These are phyloP conservation scores for Apodemia hepburni DNA, from an alignment of 2,888 invertebrate species.

Conservation along the genomic window DNA sequence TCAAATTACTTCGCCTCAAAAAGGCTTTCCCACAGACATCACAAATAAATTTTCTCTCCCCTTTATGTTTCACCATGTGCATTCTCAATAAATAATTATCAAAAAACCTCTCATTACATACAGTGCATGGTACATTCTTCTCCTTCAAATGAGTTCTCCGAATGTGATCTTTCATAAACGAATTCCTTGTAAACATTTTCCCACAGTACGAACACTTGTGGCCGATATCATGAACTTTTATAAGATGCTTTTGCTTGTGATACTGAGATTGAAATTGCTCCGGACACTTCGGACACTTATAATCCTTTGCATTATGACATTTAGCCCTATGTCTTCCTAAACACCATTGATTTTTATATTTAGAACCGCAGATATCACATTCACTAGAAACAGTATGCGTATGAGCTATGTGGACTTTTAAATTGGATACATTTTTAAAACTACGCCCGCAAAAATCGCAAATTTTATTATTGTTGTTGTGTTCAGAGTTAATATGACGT, in stretches of 20 bases:
- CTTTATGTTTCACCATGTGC: conserved; percentile 77
- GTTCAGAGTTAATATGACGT: conserved; percentile 61
- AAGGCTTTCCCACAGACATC: conserved; percentile 80
- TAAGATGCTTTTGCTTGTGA: conserved; percentile 74
- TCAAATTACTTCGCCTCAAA: conserved; percentile 78
- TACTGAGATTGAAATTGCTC: conserved; percentile 73
- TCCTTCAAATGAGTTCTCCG: conserved; percentile 69
- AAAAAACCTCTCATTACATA: conserved; percentile 65
- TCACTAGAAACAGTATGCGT: conserved; percentile 56
- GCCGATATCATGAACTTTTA: conserved; percentile 65
- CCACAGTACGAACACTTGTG: conserved; percentile 63
- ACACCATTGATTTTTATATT: conserved; percentile 62
- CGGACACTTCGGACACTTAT: conserved; percentile 61
- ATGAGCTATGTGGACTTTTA: conserved; percentile 59
- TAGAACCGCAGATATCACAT: conserved; percentile 54
- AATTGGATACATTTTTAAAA: conserved; percentile 54
- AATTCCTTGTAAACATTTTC: conserved; percentile 67
- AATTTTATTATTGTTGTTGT: conserved; percentile 62
- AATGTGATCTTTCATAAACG: conserved; percentile 67
- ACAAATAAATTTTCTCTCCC: conserved; percentile 76
- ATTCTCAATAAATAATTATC: conserved; percentile 59
- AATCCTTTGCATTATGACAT: conserved; percentile 58
- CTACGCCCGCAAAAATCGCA: conserved; percentile 66
- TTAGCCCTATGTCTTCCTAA: conserved; percentile 62
- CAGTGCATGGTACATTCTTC: conserved; percentile 60